Evolutionary conservation across 2,888 invertebrate species (phyloP).

Genomic region (Apotomis capreana): DNA sequence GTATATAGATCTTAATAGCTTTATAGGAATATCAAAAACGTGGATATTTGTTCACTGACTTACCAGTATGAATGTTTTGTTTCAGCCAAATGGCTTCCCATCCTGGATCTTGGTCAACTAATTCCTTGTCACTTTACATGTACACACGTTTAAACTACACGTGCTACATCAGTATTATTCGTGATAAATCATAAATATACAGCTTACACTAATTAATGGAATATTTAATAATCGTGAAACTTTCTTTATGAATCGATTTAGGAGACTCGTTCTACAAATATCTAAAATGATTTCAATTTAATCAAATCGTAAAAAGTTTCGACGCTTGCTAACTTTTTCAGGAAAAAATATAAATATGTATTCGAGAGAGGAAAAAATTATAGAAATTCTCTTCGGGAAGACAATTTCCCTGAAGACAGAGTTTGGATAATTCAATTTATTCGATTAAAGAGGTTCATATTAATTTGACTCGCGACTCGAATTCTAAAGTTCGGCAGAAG

Average conservation of each 20-base stretch:
- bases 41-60: no score
- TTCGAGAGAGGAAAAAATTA: conserved; percentile 54
- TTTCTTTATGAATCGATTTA: neutral
- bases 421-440: conserved; percentile 71
- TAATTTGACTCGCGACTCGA: conserved; percentile 63
- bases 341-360: conserved; percentile 44
- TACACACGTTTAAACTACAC: no score
- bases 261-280: neutral
- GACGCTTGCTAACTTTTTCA: neutral
- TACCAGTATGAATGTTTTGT: no score
- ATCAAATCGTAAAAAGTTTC: neutral
- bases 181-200: no score
- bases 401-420: conserved; percentile 57
- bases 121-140: no score
- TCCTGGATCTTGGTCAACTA: no score
- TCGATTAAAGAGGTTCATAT: conserved; percentile 67
- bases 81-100: no score
- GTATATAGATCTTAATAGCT: no score
- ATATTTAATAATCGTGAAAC: neutral
- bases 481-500: conserved; percentile 51
- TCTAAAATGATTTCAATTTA: neutral
- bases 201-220: no score
- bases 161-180: no score
- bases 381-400: conserved; percentile 52
- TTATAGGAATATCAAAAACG: no score